Percentiles rank a stretch among this genome's conserved stretches.
phyloP scores from a whole-genome alignment of 2,113 vertebrate genomes.

The Forbesichthys agassizii region DNA sequence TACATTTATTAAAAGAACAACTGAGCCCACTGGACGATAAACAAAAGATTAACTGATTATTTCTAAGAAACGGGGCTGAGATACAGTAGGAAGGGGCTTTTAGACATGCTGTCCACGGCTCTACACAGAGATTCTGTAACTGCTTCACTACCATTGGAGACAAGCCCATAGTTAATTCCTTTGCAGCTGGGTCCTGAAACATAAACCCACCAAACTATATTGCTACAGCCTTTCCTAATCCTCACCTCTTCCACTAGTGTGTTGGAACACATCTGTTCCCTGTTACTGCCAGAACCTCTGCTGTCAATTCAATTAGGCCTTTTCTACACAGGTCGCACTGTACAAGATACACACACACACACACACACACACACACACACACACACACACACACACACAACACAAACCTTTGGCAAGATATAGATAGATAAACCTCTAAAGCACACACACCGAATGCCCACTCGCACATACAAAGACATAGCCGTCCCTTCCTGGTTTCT shows the following conservation, averaged over 20 bases:
- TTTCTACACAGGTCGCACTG: slow-evolving; percentile 36
- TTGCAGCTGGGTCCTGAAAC: not conserved
- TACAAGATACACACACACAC: not conserved
- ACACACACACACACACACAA: slow-evolving; percentile 5
- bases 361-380: slow-evolving; percentile 10
- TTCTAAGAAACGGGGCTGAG: too few species aligned
- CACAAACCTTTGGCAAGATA: not conserved
- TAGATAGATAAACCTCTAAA: slow-evolving; percentile 12
- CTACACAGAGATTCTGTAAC: too few species aligned
- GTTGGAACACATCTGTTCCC: slow-evolving; percentile 65
- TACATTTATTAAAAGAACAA: too few species aligned
- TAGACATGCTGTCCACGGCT: too few species aligned
- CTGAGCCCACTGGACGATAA: too few species aligned
- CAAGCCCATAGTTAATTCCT: too few species aligned
- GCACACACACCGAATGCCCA: slow-evolving; percentile 16
- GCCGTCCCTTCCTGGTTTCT: slow-evolving; percentile 9
- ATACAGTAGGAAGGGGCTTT: too few species aligned
- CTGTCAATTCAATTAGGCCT: slow-evolving; percentile 61
- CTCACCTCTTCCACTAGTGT: slow-evolving; percentile 28
- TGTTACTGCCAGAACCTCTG: slow-evolving; percentile 48
- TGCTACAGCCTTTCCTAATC: slow-evolving; percentile 18
- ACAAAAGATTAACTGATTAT: too few species aligned
- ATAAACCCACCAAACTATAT: slow-evolving; percentile 5
- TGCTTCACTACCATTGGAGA: too few species aligned
- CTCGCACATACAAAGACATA: slow-evolving; percentile 12